Conservation (phyloP, 2,797 vertebrate genomes). For the Megalops cyprinoides region DNA sequence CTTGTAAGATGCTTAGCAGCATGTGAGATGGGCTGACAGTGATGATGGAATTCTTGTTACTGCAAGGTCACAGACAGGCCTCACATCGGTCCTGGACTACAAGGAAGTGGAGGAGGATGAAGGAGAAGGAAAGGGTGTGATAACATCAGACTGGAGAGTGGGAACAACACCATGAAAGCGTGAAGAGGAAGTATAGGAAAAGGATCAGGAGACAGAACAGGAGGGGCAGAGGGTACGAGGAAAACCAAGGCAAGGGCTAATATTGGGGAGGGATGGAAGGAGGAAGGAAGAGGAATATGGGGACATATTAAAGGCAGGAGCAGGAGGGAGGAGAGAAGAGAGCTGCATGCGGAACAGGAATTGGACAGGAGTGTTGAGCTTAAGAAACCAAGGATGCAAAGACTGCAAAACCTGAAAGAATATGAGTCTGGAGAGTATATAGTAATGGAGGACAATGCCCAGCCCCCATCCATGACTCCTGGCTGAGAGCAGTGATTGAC, state of each 20-base stretch:
- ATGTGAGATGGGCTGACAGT: conserved; percentile 47
- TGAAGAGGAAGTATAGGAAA: no score
- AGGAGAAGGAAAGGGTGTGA: no score
- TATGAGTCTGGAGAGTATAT: no score
- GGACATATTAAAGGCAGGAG: not conserved
- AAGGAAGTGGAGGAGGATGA: not conserved
- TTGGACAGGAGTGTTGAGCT: no score
- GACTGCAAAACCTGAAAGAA: no score
- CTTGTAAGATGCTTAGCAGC: conserved; percentile 73
- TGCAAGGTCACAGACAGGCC: conserved; percentile 60
- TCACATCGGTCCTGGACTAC: not conserved
- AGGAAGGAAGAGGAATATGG: not conserved
- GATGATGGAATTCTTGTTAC: conserved; percentile 59
- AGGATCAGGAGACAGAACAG: not conserved
- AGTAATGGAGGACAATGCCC: no score
- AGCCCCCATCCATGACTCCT: no score
- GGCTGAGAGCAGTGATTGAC: no score
- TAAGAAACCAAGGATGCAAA: no score
- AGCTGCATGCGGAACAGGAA: no score
- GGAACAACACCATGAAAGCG: conserved; percentile 11
- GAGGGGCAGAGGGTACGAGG: not conserved
- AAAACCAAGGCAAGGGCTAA: not conserved
- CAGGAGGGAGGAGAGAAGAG: not conserved
- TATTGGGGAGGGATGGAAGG: not conserved
- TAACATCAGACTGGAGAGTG: no score